Evolutionary conservation across 2,888 invertebrate species (phyloP), one percentile per base, ranked within the genome.

Genomic region (Odontocolon sp.): DNA sequence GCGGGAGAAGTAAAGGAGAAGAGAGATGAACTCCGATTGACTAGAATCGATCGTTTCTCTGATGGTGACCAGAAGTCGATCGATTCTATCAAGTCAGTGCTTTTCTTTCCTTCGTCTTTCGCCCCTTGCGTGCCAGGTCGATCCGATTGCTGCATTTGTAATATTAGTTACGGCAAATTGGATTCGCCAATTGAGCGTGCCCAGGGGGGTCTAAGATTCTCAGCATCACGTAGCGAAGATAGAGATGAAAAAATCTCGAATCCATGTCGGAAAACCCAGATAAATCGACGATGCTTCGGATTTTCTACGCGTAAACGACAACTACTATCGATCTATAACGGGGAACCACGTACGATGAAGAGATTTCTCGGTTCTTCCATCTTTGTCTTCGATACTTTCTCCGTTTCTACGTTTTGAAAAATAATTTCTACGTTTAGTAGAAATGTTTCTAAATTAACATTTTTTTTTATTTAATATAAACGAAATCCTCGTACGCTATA

Each of bases 141-240:
- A 66, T 76, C 66, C 52, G 38, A 75, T 54, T 45, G 40, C n/a
- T 73, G 70, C 69, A 71, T 77, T 77, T 54, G 78, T 75, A 68
- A 75, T 54, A 80, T 79, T 77, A 72, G 80, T 77, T 75, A 74
- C 79, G 77, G 71, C 59, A 68, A 75, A 80, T 80, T 75, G 56
- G 69, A 74, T 79, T 70, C 56, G 69, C 63, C 77, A 67, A 77
- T 80, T 74, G 70, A 72, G 67, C 69, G 66, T 61, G 57, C 50
- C 52, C 70, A 54, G 9, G 28, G 66, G 63, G 18, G 18, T 28
- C 42, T 14, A 18, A 3, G 2, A 1, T 40, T n/a, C 5, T 16
- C 6, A 23, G n/a, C 9, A 45, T 16, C 8, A 28, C 4, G 40
- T 14, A 31, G 16, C 16, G 36, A 9, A 21, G 8, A 9, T 28